Evolutionary conservation across 2,888 invertebrate genomes (phyloP), one percentile per base, ranked within the genome.

Genomic region (Gymnosoma rotundatum): DNA sequence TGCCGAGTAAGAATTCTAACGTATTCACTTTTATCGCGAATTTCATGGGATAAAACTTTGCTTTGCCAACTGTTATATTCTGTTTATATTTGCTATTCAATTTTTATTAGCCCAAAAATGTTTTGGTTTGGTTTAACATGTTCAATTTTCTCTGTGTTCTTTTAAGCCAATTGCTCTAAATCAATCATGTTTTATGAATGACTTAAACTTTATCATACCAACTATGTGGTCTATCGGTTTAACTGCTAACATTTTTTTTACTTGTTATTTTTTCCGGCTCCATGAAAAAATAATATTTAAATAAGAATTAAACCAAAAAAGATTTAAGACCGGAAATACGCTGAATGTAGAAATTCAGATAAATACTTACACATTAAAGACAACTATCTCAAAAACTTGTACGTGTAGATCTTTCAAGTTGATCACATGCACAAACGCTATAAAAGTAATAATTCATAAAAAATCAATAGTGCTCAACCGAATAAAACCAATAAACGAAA

Each of bases 281-380:
- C 16, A 45, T 7, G 16, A 16, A 54, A 1, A 36, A 42, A 42
- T 5, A 8, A 32, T 8, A 42, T 25, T 52, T 54, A 80, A 54
- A 38, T 14, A 20, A 74, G 56, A 48, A 74, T 60, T 60, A 74
- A 74, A 74, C 18, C 63, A 14, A 67, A 74, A 74, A 75, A 85
- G 83, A 85, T 83, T 85, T 85, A 85, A 85, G 85, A 83, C 85
- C 85, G 85, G 85, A 85, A 85, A 85, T 80, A 83, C 80, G 76
- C 69, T 63, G 56, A 76, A 73, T 70, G 42, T 61, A 69, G 54
- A 78, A 76, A 73, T 60, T 66, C 45, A 63, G 69, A 45, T 36
- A 42, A 72, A 50, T 67, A 48, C 42, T 52, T 16, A 63, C 52
- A 38, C 14, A 54, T 14, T 42, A 12, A 10, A 25, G 42, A 14